Evolutionary conservation across 2,888 invertebrate genomes (phyloP), one percentile per base, ranked within the genome.

Genomic region (Drosophila barbarae): DNA sequence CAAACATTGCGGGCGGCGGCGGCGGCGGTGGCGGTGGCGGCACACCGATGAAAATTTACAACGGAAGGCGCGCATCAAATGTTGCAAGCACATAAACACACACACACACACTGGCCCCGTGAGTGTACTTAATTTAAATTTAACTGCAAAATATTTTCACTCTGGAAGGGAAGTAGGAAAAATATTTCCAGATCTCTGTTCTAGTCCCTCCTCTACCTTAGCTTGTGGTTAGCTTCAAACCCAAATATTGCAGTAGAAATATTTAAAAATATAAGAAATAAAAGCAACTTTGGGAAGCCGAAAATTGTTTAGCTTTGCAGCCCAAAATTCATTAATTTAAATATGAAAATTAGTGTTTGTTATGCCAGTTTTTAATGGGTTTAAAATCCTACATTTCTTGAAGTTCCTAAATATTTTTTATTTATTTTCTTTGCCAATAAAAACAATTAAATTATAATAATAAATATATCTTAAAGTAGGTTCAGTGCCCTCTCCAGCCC

Each of bases 61-160:
- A 73, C 72, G 74, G 72, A 73, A 70, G 73, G 63, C 73, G 73
- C 71, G 63, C 71, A 69, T 71, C 71, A 71, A 71, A 81, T 82
- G 86, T 84, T 86, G 86, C 85, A 81, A 82, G 76, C 83, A 61
- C 63, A 69, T 71, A 73, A 69, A 64, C 64, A 67, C 64, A 71
- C 54, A 55, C 66, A 68, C 64, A 74, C 61, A 30, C 18, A 52
- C 15, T 32, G 49, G 38, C 34, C 44, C 39, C 46, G 46, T 46
- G 46, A 30, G 28, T 50, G 61, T 70, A 53, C 61, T 65, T 72
- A 86, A 86, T 81, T 81, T 81, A 81, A 81, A 86, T 86, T 86
- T 86, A 81, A 81, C 80, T 76, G 83, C 85, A 69, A 83, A 86
- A 81, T 79, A 84, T 78, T 86, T 55, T 86, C 63, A 86, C 77